These are phyloP conservation scores for Cladorhizidae sp. DNA, from an alignment of 37 sponge, comb jelly and placozoan species.

Conservation along the genomic window DNA sequence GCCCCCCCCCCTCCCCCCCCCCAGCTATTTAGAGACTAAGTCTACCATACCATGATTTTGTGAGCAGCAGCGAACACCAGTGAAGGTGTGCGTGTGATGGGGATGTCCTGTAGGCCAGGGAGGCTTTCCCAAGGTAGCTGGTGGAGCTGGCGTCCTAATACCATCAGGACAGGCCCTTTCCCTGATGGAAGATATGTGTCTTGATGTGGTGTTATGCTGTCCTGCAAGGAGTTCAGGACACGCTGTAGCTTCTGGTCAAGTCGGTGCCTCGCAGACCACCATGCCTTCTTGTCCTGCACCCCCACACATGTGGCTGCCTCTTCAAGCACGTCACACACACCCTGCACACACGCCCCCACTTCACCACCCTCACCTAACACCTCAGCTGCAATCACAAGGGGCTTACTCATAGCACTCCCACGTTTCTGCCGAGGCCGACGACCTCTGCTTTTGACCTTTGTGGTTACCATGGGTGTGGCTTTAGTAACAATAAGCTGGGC, in stretches of 20 bases:
- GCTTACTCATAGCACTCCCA: not conserved
- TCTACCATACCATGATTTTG: slow-evolving; percentile 27
- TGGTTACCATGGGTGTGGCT: not conserved
- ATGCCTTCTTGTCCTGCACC: slow-evolving; percentile 24
- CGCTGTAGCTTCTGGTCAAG: slow-evolving; percentile 27
- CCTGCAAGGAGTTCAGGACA: not conserved
- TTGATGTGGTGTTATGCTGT: not conserved
- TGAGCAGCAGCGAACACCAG: slow-evolving; percentile 61
- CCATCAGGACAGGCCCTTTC: slow-evolving; percentile 27
- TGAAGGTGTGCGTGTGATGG: slow-evolving; percentile 74
- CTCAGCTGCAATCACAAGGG: not conserved
- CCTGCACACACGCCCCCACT: not conserved
- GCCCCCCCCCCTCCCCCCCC: too few relatives aligned
- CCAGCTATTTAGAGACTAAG: too few relatives aligned
- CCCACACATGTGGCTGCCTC: not conserved
- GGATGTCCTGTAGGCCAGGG: slow-evolving; percentile 23
- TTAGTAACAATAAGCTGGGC: not conserved
- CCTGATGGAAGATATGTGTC: not conserved
- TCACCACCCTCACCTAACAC: not conserved
- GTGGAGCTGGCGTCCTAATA: slow-evolving; percentile 30
- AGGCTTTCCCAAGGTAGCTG: slow-evolving; percentile 71
- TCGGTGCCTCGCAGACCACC: slow-evolving; percentile 46
- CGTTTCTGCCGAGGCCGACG: not conserved
- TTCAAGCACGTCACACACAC: not conserved
- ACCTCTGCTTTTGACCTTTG: not conserved